phyloP scores from a whole-genome alignment of 2,888 invertebrate species.

The Iphiclides podalirius region DNA sequence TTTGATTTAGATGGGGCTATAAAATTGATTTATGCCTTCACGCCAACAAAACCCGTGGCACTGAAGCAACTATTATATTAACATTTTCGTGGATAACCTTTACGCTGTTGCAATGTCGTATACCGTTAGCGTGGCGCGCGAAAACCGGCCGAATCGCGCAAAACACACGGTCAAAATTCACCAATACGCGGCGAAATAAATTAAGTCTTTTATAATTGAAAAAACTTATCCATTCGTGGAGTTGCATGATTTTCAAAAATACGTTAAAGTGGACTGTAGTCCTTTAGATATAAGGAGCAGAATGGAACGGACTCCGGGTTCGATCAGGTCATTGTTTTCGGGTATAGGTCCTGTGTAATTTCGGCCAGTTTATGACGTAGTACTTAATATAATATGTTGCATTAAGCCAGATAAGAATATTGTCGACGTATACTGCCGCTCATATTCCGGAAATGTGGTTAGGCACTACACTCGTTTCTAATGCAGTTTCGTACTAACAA shows the following conservation, averaged over 20 bases:
- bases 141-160: conserved; percentile 33
- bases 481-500: conserved; percentile 6
- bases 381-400: conserved; percentile 59
- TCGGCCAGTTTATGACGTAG: conserved; percentile 69
- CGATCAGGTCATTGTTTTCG: conserved; percentile 70
- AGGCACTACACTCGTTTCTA: conserved; percentile 6
- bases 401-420: conserved; percentile 51
- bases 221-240: conserved; percentile 71
- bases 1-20: conserved; percentile 82
- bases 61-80: conserved; percentile 80
- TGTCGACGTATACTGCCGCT: conserved; percentile 3
- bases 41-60: conserved; percentile 80
- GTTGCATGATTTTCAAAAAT: conserved; percentile 58
- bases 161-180: conserved; percentile 30
- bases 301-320: conserved; percentile 31
- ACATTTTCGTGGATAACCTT: conserved; percentile 80
- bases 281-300: conserved; percentile 33
- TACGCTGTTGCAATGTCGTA: conserved; percentile 61
- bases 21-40: conserved; percentile 81
- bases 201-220: conserved; percentile 72
- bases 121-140: conserved; percentile 31
- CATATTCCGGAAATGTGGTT: conserved; percentile 7
- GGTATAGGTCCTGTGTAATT: conserved; percentile 68
- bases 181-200: conserved; percentile 35
- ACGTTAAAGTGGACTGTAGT: conserved; percentile 46